Conservation (phyloP, 2,113 vertebrate species). For the Syrrhaptes paradoxus region DNA sequence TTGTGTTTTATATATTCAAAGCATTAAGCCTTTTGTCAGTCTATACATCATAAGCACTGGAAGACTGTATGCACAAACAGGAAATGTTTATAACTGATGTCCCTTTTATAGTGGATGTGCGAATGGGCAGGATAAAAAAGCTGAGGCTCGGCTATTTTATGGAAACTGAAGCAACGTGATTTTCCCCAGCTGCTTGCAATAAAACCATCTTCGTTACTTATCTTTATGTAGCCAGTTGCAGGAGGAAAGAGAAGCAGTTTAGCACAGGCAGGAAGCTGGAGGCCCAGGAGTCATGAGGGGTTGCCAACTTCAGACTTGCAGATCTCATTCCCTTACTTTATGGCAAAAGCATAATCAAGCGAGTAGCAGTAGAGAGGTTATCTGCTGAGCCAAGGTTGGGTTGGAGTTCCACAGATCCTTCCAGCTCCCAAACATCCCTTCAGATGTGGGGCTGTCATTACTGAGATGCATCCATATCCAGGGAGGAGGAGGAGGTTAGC, state of each 20-base stretch:
- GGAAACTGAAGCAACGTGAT: constrained; percentile 60
- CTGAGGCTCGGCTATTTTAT: constrained; percentile 61
- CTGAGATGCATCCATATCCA: not conserved
- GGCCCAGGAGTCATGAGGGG: not conserved
- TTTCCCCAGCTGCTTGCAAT: constrained; percentile 66
- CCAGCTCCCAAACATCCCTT: not conserved
- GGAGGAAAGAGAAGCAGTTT: not conserved
- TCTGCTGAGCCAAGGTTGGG: not conserved
- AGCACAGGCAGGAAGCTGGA: not conserved
- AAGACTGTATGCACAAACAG: constrained; percentile 64
- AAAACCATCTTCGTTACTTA: constrained; percentile 63
- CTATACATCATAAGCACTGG: constrained; percentile 80
- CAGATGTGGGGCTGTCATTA: not conserved
- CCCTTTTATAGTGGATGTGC: constrained; percentile 61
- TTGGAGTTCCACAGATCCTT: not conserved
- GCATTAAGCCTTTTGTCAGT: constrained; percentile 86
- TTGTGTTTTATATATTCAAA: constrained; percentile 84
- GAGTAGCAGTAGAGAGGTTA: not conserved
- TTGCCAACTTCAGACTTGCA: not conserved
- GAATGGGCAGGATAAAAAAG: constrained; percentile 62
- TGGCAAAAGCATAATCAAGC: not conserved
- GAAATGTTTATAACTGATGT: constrained; percentile 69
- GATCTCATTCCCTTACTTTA: not conserved
- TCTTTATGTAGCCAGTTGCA: constrained; percentile 58
- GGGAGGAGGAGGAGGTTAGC: not conserved